Evolutionary conservation across 2,888 invertebrate species (phyloP).

Genomic region (Chrysodeixis includens): DNA sequence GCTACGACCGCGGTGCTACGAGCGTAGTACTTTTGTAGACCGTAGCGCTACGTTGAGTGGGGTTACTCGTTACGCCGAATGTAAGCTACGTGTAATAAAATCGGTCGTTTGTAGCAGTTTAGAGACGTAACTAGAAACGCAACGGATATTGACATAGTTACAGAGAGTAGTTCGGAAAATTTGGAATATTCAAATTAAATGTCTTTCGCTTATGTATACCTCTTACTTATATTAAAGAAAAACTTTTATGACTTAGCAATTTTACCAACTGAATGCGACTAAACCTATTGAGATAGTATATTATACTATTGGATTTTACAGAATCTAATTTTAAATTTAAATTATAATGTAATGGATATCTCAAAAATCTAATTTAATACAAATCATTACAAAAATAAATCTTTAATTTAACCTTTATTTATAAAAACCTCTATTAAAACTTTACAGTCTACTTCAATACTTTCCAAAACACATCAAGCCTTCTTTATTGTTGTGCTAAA

Average conservation of each 20-base stretch:
- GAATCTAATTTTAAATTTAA: no score
- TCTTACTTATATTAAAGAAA: neutral
- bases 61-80: constrained; percentile 55
- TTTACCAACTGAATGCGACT: no score
- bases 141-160: constrained; percentile 35
- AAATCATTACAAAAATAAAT: no score
- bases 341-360: no score
- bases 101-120: constrained; percentile 51
- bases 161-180: constrained; percentile 25
- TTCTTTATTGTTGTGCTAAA: no score
- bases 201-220: constrained; percentile 13
- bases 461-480: no score
- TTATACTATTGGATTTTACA: no score
- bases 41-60: constrained; percentile 60
- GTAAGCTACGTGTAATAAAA: constrained; percentile 55
- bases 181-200: constrained; percentile 34
- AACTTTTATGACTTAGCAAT: neutral
- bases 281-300: no score
- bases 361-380: no score
- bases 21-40: constrained; percentile 61
- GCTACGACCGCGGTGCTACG: constrained; percentile 62
- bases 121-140: constrained; percentile 40
- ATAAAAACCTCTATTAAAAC: no score
- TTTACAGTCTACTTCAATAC: no score
- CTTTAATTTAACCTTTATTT: no score